Evolutionary conservation across 2,888 invertebrate species (phyloP).

Genomic region (Dryobotodes eremita): DNA sequence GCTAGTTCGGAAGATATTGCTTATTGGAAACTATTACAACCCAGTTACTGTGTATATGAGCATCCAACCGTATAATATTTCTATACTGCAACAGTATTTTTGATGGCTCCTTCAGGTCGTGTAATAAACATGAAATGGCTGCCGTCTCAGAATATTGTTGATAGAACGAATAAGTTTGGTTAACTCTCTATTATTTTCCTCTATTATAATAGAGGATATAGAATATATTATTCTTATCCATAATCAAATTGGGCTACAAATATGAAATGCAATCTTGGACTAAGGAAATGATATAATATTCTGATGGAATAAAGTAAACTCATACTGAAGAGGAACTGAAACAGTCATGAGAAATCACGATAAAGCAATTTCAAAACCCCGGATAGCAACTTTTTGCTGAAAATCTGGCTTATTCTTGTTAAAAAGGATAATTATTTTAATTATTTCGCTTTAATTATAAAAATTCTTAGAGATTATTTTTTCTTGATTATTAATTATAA

Average conservation of each 20-base stretch:
- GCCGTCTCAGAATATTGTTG: constrained; percentile 52
- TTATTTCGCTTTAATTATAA: neutral
- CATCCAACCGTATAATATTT: constrained; percentile 75
- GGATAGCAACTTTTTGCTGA: neutral
- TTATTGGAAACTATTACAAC: constrained; percentile 82
- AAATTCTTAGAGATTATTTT: neutral
- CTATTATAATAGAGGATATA: too few species aligned
- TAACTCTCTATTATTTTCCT: constrained; percentile 30
- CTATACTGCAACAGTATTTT: constrained; percentile 68
- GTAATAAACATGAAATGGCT: constrained; percentile 62
- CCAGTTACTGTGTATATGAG: constrained; percentile 71
- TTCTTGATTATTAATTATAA: neutral
- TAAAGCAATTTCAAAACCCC: neutral
- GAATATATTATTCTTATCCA: constrained; percentile 50
- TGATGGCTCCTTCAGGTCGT: constrained; percentile 54
- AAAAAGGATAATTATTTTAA: neutral
- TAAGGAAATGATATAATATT: constrained; percentile 17
- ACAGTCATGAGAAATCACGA: neutral
- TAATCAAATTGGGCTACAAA: constrained; percentile 41
- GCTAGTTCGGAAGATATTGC: constrained; percentile 81
- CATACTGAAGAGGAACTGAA: neutral
- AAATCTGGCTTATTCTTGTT: neutral
- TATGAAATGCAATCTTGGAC: constrained; percentile 30
- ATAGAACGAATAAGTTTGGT: constrained; percentile 41
- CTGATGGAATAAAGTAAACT: constrained; percentile 22